Conservation (phyloP, 2,797 vertebrate species). For the Channa striata region DNA sequence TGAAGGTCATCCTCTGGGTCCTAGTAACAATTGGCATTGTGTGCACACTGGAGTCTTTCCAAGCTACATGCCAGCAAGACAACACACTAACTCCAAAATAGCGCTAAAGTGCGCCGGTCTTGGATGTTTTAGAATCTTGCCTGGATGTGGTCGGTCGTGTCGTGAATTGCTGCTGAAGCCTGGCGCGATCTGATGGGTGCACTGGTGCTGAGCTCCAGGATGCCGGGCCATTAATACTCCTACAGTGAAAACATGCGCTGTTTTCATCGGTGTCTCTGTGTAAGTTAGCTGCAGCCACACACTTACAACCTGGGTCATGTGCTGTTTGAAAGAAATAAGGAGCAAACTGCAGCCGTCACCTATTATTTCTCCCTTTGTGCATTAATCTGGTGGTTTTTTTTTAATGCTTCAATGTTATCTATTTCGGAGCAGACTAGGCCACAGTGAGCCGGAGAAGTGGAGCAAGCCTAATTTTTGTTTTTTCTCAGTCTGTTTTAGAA, state of each 20-base stretch:
- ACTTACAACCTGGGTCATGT: slow-evolving; percentile 35
- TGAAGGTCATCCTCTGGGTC: slow-evolving; percentile 77
- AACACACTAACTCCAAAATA: slow-evolving; percentile 81
- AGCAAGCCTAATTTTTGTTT: slow-evolving; percentile 6
- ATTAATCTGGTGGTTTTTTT: slow-evolving; percentile 49
- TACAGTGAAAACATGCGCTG: slow-evolving; percentile 42
- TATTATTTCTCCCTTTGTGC: slow-evolving; percentile 38
- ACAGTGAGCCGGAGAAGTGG: not conserved
- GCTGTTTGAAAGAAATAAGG: slow-evolving; percentile 60
- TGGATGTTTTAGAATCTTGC: slow-evolving; percentile 58
- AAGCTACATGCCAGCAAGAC: slow-evolving; percentile 73
- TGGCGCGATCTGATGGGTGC: slow-evolving; percentile 50
- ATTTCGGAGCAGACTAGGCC: not conserved
- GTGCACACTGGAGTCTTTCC: slow-evolving; percentile 63
- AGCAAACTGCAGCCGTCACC: slow-evolving; percentile 49
- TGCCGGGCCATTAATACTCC: slow-evolving; percentile 66
- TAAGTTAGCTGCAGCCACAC: slow-evolving; percentile 38
- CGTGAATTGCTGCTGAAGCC: slow-evolving; percentile 60
- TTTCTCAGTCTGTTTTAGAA: not conserved
- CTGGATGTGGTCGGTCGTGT: slow-evolving; percentile 40
- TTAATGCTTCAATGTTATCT: slow-evolving; percentile 22
- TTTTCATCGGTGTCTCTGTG: slow-evolving; percentile 53
- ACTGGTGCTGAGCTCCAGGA: slow-evolving; percentile 22
- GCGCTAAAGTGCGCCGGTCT: slow-evolving; percentile 72
- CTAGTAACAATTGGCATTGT: slow-evolving; percentile 79